Conservation (phyloP, 2,888 invertebrate species). For the Hypercompe scribonia region DNA sequence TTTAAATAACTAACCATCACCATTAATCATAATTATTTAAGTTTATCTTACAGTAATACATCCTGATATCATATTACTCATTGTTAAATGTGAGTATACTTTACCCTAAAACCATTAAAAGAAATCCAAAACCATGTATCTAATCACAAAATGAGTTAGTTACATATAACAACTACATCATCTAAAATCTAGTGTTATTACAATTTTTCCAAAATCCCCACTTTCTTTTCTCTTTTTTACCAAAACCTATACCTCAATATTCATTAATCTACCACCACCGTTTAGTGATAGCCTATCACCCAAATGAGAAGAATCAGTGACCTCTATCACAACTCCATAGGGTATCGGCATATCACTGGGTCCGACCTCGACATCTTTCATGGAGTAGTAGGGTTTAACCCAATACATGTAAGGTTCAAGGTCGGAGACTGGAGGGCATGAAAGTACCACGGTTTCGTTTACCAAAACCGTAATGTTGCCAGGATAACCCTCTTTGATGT, state of each 20-base stretch:
- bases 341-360: conserved; percentile 79
- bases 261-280: conserved; percentile 16
- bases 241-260: conserved; percentile 4
- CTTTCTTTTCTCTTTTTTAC: neutral
- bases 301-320: conserved; percentile 63
- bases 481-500: conserved; percentile 93
- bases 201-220: neutral
- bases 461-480: conserved; percentile 92
- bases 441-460: conserved; percentile 90
- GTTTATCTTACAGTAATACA: neutral
- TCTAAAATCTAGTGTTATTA: neutral
- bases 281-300: conserved; percentile 39
- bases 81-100: neutral
- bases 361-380: conserved; percentile 74
- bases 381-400: conserved; percentile 86
- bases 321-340: conserved; percentile 72
- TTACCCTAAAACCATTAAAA: conserved; percentile 1
- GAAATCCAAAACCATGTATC: neutral
- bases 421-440: conserved; percentile 94
- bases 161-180: neutral
- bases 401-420: conserved; percentile 94
- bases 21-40: conserved; percentile 42
- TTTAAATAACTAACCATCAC: conserved; percentile 27
- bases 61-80: neutral
- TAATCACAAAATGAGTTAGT: neutral